Evolutionary conservation across 2,113 vertebrate genomes (phyloP), one percentile per base, ranked within the genome.

Genomic region (Hypomesus transpacificus): DNA sequence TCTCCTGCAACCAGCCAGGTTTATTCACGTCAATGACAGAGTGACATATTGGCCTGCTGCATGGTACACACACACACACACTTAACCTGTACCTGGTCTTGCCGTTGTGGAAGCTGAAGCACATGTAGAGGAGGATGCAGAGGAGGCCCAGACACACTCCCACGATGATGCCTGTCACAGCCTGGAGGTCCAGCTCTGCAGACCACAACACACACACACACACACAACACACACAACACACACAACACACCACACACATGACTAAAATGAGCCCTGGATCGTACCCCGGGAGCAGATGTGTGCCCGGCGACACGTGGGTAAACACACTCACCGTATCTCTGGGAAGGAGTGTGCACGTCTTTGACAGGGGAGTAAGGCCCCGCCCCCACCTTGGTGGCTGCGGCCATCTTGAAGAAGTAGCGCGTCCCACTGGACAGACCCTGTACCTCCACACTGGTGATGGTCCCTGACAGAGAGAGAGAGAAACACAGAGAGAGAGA

Each of bases 381-480:
- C 0, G 91, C 90, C 8, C 97, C 96, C 81, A 96, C 91, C 2
- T 95, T 91, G 0, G 96, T 99, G 73, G 93, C 95, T 0, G 96
- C 95, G 53, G 94, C 94, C 89, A 98, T 91, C 89, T 97, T 99
- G 89, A 99, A 97, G 89, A 95, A 98, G 82, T 98, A 99, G 61
- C 88, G 89, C 0, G 93, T 95, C 80, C 93, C 92, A 13, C 94
- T 94, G 78, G 93, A 91, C 62, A 99, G 88, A 71, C 94, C 95
- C 0, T 89, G 92, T 1, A 98, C 92, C 85, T 96, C 95, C 3
- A 93, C 86, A 74, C 94, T 99, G 87, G 93, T 95, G 58, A 93
- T 91, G 75, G 92, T 94, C 69, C 97, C 97, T 99, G 83, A 64
- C 0, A 53, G 80, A 79, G 73, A 73, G 24, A 22, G 71, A 11